Evolutionary conservation across 2,113 vertebrate species (phyloP).

Genomic region (Ophiodon elongatus): DNA sequence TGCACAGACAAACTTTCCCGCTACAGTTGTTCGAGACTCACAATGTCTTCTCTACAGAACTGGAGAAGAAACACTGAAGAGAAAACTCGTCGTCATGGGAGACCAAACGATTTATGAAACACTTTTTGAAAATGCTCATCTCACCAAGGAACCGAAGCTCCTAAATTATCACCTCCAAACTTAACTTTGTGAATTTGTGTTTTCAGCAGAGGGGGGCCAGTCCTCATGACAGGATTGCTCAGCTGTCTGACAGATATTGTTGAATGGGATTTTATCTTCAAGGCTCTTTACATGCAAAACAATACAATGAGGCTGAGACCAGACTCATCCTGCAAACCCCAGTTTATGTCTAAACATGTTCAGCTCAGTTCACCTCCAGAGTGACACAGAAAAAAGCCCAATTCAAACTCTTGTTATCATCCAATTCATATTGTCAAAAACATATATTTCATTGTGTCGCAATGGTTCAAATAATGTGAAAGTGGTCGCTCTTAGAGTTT

Average conservation of each 20-base stretch:
- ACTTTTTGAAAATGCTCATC: neutral
- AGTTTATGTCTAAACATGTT: neutral
- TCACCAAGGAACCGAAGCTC: neutral
- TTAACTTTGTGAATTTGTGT: neutral
- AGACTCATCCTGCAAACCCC: neutral
- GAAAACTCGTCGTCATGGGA: conserved; percentile 1
- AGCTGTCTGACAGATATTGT: neutral
- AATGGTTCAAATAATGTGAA: too few relatives aligned
- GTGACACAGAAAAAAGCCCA: too few relatives aligned
- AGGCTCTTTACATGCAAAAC: neutral
- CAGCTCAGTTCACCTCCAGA: too few relatives aligned
- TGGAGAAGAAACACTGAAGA: neutral
- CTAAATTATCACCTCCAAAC: conserved; percentile 6
- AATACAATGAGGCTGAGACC: neutral
- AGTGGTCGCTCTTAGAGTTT: too few relatives aligned
- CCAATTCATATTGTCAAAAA: too few relatives aligned
- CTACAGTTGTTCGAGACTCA: neutral
- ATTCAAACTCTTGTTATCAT: too few relatives aligned
- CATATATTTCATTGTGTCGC: too few relatives aligned
- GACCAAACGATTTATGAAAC: conserved; percentile 4
- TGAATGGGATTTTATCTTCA: neutral
- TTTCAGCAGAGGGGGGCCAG: neutral
- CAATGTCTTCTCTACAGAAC: neutral
- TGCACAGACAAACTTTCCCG: neutral
- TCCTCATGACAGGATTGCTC: neutral